Base-by-base conservation (phyloP, 1,140 invertebrate genomes). In the Lethocerus indicus region DNA sequence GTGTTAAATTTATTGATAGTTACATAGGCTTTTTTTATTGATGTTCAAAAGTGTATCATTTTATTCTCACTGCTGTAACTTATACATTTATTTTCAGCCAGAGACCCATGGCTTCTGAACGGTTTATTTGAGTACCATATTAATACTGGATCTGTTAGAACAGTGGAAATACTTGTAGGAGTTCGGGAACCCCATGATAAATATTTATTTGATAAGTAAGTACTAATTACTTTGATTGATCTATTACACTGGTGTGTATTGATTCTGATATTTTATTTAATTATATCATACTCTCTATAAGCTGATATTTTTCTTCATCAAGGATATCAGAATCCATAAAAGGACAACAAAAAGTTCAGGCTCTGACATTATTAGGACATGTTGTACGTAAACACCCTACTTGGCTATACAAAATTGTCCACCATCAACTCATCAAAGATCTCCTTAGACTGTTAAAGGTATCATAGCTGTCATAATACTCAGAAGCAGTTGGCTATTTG, bases 91-190 rank as follows among this genome's bases (percentile, higher is more conserved):
- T 59, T 70, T 70, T 21, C 61, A 82, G 84, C 75, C 53, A 86
- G 82, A 68, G 87, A 92, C 55, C 70, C 78, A 55, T 91, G 85
- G 84, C 67, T 90, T 27, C 74, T 89, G 21, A 77, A 82, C 68
- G 81, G 81, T 32, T 71, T 93, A 48, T 80, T 88, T 56, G 84
- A 88, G 57, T 88, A 90, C 66, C 89, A 81, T 65, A 66, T 84
- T 32, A 72, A 72, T 48, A 84, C 83, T 39, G 78, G 81, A 60
- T 89, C 86, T 13, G 61, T 72, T 39, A 69, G 83, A 54, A 75
- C 75, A 37, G 69, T 87, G 51, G 86, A 91, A 58, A 76, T 92
- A 57, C 67, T 94, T 49, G 75, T 81, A 9, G 78, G 79, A 54
- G 78, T 88, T 20, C 73, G 79, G 55, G 78, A 87, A 57, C 79